These are phyloP conservation scores for Brachionus rubens DNA, from an alignment of 1,140 invertebrate genomes.

Conservation along the genomic window DNA sequence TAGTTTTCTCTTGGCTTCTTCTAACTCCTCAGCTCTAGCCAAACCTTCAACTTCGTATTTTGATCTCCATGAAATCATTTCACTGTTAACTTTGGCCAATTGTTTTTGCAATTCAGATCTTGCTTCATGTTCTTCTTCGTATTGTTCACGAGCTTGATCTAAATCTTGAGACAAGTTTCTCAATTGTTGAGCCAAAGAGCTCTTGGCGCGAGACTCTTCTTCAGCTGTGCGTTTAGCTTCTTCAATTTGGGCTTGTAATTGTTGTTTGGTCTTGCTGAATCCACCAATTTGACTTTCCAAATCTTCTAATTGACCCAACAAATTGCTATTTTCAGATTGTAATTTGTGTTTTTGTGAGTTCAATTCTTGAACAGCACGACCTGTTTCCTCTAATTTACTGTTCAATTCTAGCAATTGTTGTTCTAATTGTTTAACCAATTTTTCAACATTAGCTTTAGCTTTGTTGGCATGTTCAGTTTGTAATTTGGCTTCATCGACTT, in stretches of 20 bases:
- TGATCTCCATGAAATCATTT: slow-evolving; percentile 64
- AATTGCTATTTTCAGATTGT: slow-evolving; percentile 18
- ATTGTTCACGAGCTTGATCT: slow-evolving; percentile 89
- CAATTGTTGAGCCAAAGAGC: slow-evolving; percentile 55
- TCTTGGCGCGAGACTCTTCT: slow-evolving; percentile 52
- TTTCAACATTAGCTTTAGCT: slow-evolving; percentile 92
- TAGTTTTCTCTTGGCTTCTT: slow-evolving; percentile 95
- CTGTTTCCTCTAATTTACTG: slow-evolving; percentile 62
- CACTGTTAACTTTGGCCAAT: slow-evolving; percentile 93
- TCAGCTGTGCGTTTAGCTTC: slow-evolving; percentile 53
- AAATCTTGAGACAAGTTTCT: slow-evolving; percentile 91
- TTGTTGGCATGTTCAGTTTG: slow-evolving; percentile 79
- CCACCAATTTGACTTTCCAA: slow-evolving; percentile 35
- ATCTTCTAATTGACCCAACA: slow-evolving; percentile 28
- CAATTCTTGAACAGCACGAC: slow-evolving; percentile 8
- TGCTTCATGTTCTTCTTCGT: slow-evolving; percentile 81
- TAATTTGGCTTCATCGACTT: slow-evolving; percentile 86
- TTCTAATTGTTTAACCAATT: slow-evolving; percentile 90
- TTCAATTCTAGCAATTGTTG: slow-evolving; percentile 90
- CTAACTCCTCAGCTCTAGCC: slow-evolving; percentile 90
- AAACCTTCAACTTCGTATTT: slow-evolving; percentile 61
- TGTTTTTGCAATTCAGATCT: slow-evolving; percentile 75
- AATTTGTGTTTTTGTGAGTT: slow-evolving; percentile 32
- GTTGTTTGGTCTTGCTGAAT: slow-evolving; percentile 14
- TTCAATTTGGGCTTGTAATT: slow-evolving; percentile 48